Base-by-base conservation (phyloP, 2,113 vertebrate species). In the Brachypodius melanocephalos region DNA sequence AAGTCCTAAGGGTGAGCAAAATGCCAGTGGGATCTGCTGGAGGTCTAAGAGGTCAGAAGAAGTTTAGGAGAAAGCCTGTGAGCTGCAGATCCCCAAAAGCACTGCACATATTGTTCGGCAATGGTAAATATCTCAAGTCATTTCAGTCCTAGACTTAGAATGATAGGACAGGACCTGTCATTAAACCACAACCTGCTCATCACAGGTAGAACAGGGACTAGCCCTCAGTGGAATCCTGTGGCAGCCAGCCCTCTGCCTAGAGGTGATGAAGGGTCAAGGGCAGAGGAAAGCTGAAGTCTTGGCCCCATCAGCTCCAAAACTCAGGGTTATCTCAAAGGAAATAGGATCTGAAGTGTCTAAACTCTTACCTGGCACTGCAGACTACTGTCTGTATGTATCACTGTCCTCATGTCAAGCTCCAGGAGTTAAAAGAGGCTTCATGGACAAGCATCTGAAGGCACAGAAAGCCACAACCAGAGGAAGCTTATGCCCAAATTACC, bases 91-190 rank as follows among this genome's bases (percentile, higher is more conserved):
- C 15, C 29, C 58, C 68, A 28, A 12, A 55, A 79, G 8, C 15
- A 20, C 4, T 9, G 9, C 2, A 2, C 4, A 6, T 51, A 14
- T 61, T 8, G 0, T 46, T 83, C 31, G 52, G 29, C 1, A 4
- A 34, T 17, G 6, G 9, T 36, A 59, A 52, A 52, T 8, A 36
- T 75, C 8, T 42, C 19, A 40, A 24, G 26, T 38, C 0, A 1
- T 73, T 83, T 67, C 69, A 29, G 32, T 77, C 36, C 45, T 59
- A 72, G 81, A 63, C 19, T 28, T 17, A 17, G 29, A 81, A 46
- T 3, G 14, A 38, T 10, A 42, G 22, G 12, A 46, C 51, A 82
- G 29, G 36, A 59, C 8, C 26, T 51, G 34, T 55, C 1, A 0
- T 59, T 74, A 90, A 77, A 65, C 17, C 34, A 21, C 2, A n/a